phyloP scores from a whole-genome alignment of 2,888 invertebrate genomes.

The Drosophila nigricruria region DNA sequence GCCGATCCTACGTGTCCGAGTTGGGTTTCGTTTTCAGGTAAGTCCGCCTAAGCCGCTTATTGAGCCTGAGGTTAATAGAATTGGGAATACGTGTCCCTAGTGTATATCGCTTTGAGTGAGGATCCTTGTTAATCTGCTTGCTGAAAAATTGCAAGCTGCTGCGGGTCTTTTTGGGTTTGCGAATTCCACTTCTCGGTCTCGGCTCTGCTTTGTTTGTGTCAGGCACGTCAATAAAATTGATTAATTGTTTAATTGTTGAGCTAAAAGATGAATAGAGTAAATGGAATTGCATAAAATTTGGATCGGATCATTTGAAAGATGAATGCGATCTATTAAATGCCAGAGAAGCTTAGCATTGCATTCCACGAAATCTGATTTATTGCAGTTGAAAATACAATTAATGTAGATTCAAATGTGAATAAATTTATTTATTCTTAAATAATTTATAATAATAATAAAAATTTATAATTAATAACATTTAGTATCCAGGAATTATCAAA shows the following conservation, averaged over 20 bases:
- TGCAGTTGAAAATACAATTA: not conserved
- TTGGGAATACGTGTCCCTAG: constrained; percentile 68
- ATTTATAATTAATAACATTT: too few species aligned
- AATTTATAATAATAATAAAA: too few species aligned
- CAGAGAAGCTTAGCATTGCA: not conserved
- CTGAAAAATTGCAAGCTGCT: constrained; percentile 75
- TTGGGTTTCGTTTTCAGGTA: constrained; percentile 60
- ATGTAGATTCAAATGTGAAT: too few species aligned
- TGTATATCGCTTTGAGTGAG: constrained; percentile 62
- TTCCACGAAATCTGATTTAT: not conserved
- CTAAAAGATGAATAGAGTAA: constrained; percentile 26
- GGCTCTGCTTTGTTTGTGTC: constrained; percentile 48
- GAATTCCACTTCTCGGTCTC: constrained; percentile 40
- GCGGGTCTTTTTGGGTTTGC: constrained; percentile 43
- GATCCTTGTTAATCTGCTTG: constrained; percentile 70
- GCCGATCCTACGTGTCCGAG: constrained; percentile 45
- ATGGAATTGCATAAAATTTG: constrained; percentile 57
- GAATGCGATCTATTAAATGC: constrained; percentile 29
- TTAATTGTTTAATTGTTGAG: constrained; percentile 76
- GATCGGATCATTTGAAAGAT: constrained; percentile 26
- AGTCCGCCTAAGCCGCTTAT: constrained; percentile 73
- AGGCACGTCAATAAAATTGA: constrained; percentile 71
- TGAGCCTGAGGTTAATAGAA: constrained; percentile 73
- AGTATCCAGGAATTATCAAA: too few species aligned
- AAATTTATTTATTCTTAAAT: too few species aligned